A percentile compares a stretch with the other conserved stretches of the same genome.
Evolutionary conservation across 1,140 invertebrate genomes (phyloP).

Genomic region (Drosophila subobscura): DNA sequence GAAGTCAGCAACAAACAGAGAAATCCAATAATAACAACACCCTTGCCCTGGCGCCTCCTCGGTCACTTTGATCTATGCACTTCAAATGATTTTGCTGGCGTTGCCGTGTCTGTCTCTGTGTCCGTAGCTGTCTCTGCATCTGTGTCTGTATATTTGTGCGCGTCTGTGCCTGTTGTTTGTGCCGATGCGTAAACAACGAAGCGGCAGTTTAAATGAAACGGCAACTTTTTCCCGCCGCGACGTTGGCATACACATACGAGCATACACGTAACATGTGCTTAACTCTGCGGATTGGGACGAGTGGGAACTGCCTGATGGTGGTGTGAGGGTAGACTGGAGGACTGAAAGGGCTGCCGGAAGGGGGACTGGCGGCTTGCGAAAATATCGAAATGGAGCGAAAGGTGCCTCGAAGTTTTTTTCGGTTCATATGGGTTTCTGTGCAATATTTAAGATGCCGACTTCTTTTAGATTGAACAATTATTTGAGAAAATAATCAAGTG

Average conservation of each 20-base stretch:
- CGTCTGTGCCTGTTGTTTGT: conserved; percentile 58
- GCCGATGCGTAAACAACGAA: conserved; percentile 75
- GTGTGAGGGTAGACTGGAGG: neutral
- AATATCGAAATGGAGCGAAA: conserved; percentile 1
- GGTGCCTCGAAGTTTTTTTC: neutral
- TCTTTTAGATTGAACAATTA: too few relatives aligned
- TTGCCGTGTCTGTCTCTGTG: conserved; percentile 16
- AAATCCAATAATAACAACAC: conserved; percentile 53
- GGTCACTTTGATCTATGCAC: conserved; percentile 77
- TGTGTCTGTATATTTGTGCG: conserved; percentile 22
- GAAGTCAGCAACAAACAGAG: conserved; percentile 18
- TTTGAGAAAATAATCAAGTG: too few relatives aligned
- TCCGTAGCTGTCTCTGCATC: conserved; percentile 4
- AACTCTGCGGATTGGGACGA: conserved; percentile 8
- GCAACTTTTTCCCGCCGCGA: conserved; percentile 61
- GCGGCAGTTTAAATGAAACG: conserved; percentile 77
- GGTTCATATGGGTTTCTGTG: too few relatives aligned
- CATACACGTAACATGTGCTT: conserved; percentile 47
- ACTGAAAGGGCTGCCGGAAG: neutral
- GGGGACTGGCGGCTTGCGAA: neutral
- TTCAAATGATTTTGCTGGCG: conserved; percentile 68
- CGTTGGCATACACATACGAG: conserved; percentile 39
- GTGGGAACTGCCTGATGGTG: neutral
- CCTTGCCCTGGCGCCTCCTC: conserved; percentile 59
- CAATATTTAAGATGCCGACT: too few relatives aligned